These are phyloP conservation scores for Melanotaenia pygmaea DNA, from an alignment of 2,797 vertebrate genomes.

Conservation along the genomic window DNA sequence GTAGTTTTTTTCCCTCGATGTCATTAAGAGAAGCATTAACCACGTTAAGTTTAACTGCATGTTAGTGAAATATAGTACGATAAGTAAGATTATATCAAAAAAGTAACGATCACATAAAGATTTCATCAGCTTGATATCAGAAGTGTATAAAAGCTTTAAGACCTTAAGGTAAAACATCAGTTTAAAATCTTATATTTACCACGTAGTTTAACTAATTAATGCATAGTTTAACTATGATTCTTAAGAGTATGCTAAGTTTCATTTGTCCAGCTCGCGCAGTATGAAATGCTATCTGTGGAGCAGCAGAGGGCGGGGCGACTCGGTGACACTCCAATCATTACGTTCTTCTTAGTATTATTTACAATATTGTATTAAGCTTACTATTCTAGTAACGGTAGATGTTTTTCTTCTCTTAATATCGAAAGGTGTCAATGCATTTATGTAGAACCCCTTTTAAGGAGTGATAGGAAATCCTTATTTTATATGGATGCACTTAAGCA, in stretches of 20 bases:
- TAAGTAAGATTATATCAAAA: slow-evolving; percentile 73
- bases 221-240: slow-evolving; percentile 74
- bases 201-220: slow-evolving; percentile 75
- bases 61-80: slow-evolving; percentile 71
- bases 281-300: slow-evolving; percentile 53
- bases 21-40: slow-evolving; percentile 54
- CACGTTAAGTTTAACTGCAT: slow-evolving; percentile 73
- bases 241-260: slow-evolving; percentile 76
- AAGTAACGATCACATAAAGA: slow-evolving; percentile 62
- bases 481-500: slow-evolving; percentile 84
- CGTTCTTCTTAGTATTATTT: slow-evolving; percentile 82
- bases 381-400: slow-evolving; percentile 76
- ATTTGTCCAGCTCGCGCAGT: slow-evolving; percentile 73
- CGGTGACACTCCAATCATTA: slow-evolving; percentile 67
- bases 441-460: slow-evolving; percentile 79
- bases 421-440: slow-evolving; percentile 81
- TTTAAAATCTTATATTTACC: slow-evolving; percentile 75
- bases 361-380: slow-evolving; percentile 79
- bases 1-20: slow-evolving; percentile 47
- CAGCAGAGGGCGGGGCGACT: slow-evolving; percentile 51
- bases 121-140: slow-evolving; percentile 72
- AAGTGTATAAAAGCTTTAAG: slow-evolving; percentile 84
- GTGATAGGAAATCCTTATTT: slow-evolving; percentile 85
- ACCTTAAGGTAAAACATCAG: slow-evolving; percentile 70
- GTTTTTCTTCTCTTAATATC: slow-evolving; percentile 79